Conservation (phyloP, 1,140 invertebrate genomes). For the Pseudomyrmex gracilis region DNA sequence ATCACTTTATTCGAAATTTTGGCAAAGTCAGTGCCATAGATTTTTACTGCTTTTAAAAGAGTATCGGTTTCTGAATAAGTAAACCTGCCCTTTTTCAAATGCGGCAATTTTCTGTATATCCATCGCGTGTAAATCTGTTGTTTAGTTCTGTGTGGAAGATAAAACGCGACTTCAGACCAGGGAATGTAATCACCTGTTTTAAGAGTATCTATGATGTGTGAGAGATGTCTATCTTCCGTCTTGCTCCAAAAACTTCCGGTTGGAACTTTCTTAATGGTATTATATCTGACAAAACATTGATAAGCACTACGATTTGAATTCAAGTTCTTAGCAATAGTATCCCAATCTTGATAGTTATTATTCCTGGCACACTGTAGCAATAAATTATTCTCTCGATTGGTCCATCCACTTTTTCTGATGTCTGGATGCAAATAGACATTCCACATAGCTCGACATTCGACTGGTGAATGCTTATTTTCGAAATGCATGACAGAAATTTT, state of each 20-base stretch:
- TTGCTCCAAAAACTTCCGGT: constrained; percentile 85
- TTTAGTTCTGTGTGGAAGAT: constrained; percentile 87
- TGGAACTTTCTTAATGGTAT: constrained; percentile 79
- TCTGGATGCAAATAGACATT: constrained; percentile 88
- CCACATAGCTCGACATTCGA: constrained; percentile 89
- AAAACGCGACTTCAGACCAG: constrained; percentile 87
- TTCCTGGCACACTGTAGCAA: constrained; percentile 84
- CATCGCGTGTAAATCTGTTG: constrained; percentile 87
- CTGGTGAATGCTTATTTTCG: constrained; percentile 83
- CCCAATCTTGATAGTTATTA: constrained; percentile 88
- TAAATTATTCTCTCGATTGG: constrained; percentile 85
- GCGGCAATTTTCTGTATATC: constrained; percentile 83
- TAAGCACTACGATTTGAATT: constrained; percentile 87
- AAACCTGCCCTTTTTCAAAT: constrained; percentile 87
- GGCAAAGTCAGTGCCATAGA: constrained; percentile 87
- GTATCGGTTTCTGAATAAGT: constrained; percentile 87
- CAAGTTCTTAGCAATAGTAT: constrained; percentile 86
- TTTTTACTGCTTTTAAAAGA: constrained; percentile 86
- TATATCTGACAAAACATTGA: constrained; percentile 89
- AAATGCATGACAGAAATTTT: constrained; percentile 84
- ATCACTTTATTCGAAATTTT: constrained; percentile 85
- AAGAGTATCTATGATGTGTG: constrained; percentile 85
- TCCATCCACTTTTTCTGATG: constrained; percentile 88
- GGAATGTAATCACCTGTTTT: constrained; percentile 88
- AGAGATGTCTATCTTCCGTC: constrained; percentile 87